Conservation (phyloP, 2,888 invertebrate species). For the Listrodromus nycthemerus region DNA sequence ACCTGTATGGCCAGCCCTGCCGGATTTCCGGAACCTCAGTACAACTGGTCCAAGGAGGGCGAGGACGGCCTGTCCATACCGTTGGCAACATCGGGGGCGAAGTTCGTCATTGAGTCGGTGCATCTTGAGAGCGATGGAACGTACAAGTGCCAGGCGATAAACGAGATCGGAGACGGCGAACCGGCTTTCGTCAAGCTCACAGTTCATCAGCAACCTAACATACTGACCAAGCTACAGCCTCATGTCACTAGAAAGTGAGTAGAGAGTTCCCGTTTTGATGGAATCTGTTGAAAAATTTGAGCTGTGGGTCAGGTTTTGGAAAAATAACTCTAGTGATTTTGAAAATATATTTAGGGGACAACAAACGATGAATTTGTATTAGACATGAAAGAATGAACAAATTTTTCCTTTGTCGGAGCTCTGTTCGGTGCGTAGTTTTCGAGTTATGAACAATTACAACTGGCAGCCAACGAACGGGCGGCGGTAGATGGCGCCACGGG, state of each 20-base stretch:
- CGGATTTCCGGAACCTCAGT: constrained; percentile 96
- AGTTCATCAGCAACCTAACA: constrained; percentile 95
- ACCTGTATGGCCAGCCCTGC: constrained; percentile 95
- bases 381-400: not conserved
- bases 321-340: too few relatives aligned
- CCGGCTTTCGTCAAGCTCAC: constrained; percentile 93
- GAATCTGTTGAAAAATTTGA: not conserved
- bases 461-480: too few relatives aligned
- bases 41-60: constrained; percentile 94
- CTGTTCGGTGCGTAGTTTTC: not conserved
- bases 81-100: constrained; percentile 91
- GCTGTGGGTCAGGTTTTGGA: too few relatives aligned
- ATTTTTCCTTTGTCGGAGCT: not conserved
- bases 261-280: constrained; percentile 11
- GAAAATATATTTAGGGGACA: not conserved
- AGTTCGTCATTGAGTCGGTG: constrained; percentile 94
- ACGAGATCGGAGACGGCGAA: constrained; percentile 95
- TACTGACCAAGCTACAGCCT: constrained; percentile 92
- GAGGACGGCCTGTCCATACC: constrained; percentile 89
- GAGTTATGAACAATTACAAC: too few relatives aligned
- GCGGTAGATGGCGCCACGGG: not conserved
- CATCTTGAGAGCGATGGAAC: constrained; percentile 94
- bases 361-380: not conserved
- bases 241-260: constrained; percentile 89
- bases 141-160: constrained; percentile 95